Evolutionary conservation across 1,140 invertebrate species (phyloP), one percentile per base, ranked within the genome.

Genomic region (Colletes gigas): DNA sequence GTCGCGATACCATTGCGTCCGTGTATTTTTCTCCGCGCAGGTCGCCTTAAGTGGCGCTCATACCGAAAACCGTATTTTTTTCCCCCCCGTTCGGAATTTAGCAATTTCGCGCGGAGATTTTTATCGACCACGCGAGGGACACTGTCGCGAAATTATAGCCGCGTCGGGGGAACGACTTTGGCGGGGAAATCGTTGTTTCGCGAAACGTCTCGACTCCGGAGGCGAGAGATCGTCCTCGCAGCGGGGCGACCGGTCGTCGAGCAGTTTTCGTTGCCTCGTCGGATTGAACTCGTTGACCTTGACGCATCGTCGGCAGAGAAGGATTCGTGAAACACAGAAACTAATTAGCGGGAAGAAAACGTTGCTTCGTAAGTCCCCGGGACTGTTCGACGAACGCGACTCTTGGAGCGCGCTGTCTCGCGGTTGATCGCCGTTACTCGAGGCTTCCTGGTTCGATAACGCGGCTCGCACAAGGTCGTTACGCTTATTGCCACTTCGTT

Each of bases 371-470:
- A 2, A 30, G 30, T 30, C 30, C 30, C 30, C 30, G n/a, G 6
- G 21, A 5, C 54, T 17, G 57, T n/a, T n/a, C 57, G 17, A 14
- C 15, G 14, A 12, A 41, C 67, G n/a, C n/a, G 67, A 15, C 14
- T 9, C 21, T n/a, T 4, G 67, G 1, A 52, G 30, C 12, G 15
- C 39, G 39, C 8, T 6, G 47, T 30, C 2, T 69, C 21, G 67
- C 19, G 12, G 41, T 21, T 4, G 39, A 12, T 63, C 68, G 41
- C 50, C 39, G 66, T 74, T 82, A 82, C 66, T 62, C 39, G 54
- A 39, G 30, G 52, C 59, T 82, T 82, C 73, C 83, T 78, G 69
- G 39, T 82, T 71, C 75, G 79, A 86, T 82, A 85, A 78, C 57
- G 57, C 50, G n/a, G 39, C 78, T 41, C 44, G 63, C n/a, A 67